phyloP scores from a whole-genome alignment of 2,797 vertebrate genomes.

The Cryptoprocta ferox region DNA sequence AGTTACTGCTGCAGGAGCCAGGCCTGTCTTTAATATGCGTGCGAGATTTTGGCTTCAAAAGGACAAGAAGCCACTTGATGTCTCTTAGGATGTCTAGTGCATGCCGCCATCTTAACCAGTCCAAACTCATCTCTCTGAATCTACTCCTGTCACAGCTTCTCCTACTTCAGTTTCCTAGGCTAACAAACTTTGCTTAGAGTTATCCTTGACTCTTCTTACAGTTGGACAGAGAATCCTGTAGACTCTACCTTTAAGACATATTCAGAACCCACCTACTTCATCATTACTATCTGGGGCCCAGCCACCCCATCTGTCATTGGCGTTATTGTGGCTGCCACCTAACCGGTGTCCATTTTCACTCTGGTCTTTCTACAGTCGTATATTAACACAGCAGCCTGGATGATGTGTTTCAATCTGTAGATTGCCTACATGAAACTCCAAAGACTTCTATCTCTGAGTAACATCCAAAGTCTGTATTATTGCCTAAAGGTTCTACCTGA shows the following conservation, averaged over 20 bases:
- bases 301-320: background rate
- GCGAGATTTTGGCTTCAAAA: background rate
- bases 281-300: background rate
- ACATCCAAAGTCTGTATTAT: background rate
- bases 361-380: background rate
- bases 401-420: background rate
- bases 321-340: background rate
- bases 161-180: background rate
- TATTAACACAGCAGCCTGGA: background rate
- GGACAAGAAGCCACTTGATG: background rate
- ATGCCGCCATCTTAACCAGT: background rate
- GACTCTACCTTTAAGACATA: background rate
- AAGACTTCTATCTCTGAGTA: background rate
- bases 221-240: background rate
- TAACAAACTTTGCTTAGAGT: background rate
- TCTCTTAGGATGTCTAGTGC: too few species aligned
- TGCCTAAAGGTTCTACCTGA: background rate
- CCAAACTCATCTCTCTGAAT: background rate
- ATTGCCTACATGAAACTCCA: background rate
- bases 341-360: background rate
- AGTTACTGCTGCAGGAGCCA: background rate
- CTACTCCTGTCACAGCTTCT: background rate
- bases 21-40: background rate
- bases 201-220: background rate
- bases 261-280: background rate